phyloP scores from a whole-genome alignment of 2,113 vertebrate species.

The Neotoma lepida region DNA sequence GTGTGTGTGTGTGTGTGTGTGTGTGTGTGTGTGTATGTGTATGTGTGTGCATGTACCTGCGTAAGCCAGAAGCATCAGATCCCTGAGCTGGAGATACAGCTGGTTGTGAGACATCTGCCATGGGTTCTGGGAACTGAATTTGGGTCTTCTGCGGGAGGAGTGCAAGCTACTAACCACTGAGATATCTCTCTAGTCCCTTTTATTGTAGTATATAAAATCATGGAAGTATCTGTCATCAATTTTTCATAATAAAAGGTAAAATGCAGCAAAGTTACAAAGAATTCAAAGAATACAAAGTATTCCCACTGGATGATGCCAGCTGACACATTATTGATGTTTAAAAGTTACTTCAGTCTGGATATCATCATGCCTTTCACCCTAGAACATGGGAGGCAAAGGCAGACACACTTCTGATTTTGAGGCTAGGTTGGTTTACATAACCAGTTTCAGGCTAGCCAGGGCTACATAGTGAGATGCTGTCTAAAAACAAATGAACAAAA shows the following conservation, averaged over 20 bases:
- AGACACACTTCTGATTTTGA: neutral
- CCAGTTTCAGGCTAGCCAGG: neutral
- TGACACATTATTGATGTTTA: neutral
- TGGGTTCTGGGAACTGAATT: neutral
- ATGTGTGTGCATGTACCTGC: neutral
- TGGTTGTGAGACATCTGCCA: neutral
- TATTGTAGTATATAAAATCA: neutral
- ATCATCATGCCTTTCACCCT: neutral
- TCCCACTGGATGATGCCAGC: neutral
- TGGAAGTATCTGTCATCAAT: neutral
- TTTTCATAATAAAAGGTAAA: conserved; percentile 12
- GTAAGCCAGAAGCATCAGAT: neutral
- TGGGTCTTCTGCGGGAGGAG: neutral
- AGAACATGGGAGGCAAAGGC: neutral
- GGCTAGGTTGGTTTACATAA: neutral
- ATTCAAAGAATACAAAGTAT: too few species aligned
- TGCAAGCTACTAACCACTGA: neutral
- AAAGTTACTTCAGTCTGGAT: neutral
- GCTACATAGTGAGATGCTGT: neutral
- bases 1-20: neutral
- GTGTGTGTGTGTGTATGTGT: neutral
- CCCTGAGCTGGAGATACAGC: neutral
- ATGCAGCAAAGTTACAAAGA: neutral
- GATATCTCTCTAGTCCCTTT: neutral
- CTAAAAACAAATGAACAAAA: neutral